phyloP scores from a whole-genome alignment of 2,113 vertebrate species.

The Cathartes aura region DNA sequence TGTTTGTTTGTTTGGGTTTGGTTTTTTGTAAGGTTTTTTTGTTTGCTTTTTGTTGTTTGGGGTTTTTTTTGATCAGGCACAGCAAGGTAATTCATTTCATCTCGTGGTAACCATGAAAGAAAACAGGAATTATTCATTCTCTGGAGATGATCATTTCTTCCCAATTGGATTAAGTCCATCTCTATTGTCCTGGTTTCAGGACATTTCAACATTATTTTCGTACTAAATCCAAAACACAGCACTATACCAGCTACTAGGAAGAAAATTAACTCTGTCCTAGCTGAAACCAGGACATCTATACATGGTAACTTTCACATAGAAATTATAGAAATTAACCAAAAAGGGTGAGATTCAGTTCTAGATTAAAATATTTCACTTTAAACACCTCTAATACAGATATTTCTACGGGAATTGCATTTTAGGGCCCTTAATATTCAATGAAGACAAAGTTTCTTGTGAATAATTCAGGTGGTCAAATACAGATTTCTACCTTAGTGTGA shows the following conservation, averaged over 20 bases:
- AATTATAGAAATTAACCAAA: background rate
- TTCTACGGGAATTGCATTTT: background rate
- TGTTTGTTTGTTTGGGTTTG: background rate
- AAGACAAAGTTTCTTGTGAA: background rate
- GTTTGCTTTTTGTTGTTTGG: background rate
- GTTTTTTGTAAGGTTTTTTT: background rate
- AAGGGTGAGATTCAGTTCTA: background rate
- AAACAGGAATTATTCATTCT: background rate
- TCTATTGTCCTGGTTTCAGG: too few relatives aligned
- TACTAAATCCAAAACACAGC: too few relatives aligned
- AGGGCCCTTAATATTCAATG: background rate
- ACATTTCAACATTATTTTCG: too few relatives aligned
- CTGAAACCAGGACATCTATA: too few relatives aligned
- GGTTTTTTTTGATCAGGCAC: background rate
- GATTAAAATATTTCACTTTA: background rate
- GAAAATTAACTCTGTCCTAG: too few relatives aligned
- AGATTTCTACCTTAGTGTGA: background rate
- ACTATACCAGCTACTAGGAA: too few relatives aligned
- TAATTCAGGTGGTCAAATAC: background rate
- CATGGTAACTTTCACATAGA: background rate
- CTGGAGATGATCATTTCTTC: background rate
- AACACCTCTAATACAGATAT: background rate
- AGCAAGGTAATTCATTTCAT: background rate
- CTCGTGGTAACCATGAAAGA: background rate
- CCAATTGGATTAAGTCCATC: background rate